Conservation (phyloP, 2,888 invertebrate species). For the Suillia variegata region DNA sequence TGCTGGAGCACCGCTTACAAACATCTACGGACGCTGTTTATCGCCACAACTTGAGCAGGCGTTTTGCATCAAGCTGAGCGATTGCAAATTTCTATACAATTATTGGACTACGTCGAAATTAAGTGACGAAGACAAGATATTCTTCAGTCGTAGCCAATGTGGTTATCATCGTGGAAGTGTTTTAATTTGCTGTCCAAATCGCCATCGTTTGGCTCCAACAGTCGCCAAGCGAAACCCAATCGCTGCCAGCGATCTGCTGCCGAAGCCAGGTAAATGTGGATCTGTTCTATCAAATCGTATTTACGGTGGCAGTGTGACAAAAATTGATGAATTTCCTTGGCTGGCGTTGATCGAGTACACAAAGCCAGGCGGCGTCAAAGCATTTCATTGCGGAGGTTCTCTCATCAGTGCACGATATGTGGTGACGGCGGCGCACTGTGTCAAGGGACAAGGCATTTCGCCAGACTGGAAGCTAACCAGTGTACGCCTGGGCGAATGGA, state of each 20-base stretch:
- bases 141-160: constrained; percentile 72
- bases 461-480: constrained; percentile 65
- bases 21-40: constrained; percentile 55
- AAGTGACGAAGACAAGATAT: constrained; percentile 48
- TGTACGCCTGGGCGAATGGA: constrained; percentile 61
- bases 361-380: constrained; percentile 56
- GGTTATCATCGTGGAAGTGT: constrained; percentile 65
- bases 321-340: constrained; percentile 71
- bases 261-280: constrained; percentile 66
- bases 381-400: constrained; percentile 76
- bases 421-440: constrained; percentile 77
- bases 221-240: constrained; percentile 19
- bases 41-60: constrained; percentile 55
- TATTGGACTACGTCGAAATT: constrained; percentile 44
- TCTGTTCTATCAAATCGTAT: constrained; percentile 65
- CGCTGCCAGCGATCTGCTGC: constrained; percentile 63
- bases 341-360: constrained; percentile 63
- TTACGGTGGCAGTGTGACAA: constrained; percentile 67
- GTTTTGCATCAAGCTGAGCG: constrained; percentile 49
- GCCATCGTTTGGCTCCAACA: constrained; percentile 36
- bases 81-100: constrained; percentile 52
- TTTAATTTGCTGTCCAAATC: constrained; percentile 54
- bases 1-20: constrained; percentile 47
- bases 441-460: constrained; percentile 70
- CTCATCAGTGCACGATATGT: constrained; percentile 70